These are phyloP conservation scores for Diacarnus erythraeanus DNA, from an alignment of 37 sponge, comb jelly and placozoan species.

Conservation along the genomic window DNA sequence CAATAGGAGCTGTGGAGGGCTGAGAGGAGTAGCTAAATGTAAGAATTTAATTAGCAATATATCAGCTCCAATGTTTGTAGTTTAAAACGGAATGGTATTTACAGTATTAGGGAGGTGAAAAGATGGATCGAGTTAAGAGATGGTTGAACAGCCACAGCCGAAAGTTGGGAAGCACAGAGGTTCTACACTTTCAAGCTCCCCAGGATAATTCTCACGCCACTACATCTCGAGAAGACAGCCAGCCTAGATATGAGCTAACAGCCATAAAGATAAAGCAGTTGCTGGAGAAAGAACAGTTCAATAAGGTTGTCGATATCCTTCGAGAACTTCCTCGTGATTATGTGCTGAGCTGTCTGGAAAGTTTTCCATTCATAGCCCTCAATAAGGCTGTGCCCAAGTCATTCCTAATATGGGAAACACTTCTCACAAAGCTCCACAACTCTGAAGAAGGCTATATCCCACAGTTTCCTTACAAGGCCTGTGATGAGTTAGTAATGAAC, in stretches of 20 bases:
- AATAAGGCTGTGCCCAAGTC: conserved; percentile 53
- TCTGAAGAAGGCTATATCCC: conserved; percentile 71
- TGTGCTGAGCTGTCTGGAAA: conserved; percentile 57
- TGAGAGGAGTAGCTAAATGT: too few relatives aligned
- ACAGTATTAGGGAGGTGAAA: too few relatives aligned
- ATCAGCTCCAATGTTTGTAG: too few relatives aligned
- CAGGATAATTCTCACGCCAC: background rate
- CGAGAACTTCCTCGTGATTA: conserved; percentile 36
- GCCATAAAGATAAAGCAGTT: conserved; percentile 45
- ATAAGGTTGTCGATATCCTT: conserved; percentile 39
- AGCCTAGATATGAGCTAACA: conserved; percentile 42
- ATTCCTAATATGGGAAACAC: conserved; percentile 74
- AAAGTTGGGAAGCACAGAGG: conserved; percentile 23
- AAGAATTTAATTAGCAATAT: too few relatives aligned
- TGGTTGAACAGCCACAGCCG: conserved; percentile 13
- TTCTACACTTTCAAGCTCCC: background rate
- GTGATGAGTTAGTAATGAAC: conserved; percentile 61
- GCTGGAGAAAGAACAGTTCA: conserved; percentile 45
- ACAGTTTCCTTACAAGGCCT: conserved; percentile 61
- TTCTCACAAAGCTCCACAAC: conserved; percentile 62
- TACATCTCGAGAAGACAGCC: background rate
- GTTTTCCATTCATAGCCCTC: conserved; percentile 64
- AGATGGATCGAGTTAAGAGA: conserved; percentile 29
- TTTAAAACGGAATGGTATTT: too few relatives aligned
- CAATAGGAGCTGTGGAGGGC: too few relatives aligned